Percentiles rank a stretch among this genome's conserved stretches.
Conservation (phyloP, 2,113 vertebrate genomes). For the Vulpes vulpes region DNA sequence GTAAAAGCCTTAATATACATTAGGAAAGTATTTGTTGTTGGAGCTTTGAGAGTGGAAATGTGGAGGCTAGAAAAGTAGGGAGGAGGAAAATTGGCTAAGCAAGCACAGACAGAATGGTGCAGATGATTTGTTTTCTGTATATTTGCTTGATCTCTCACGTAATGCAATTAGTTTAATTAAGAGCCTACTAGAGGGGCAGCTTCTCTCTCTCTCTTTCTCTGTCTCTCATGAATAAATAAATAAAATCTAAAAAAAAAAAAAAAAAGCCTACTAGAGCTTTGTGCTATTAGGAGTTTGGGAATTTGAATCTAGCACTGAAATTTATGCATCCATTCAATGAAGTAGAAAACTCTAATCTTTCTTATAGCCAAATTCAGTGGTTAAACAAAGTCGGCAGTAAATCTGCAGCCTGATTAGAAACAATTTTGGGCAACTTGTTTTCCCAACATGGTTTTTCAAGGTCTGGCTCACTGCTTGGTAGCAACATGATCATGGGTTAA, state of each 20-base stretch:
- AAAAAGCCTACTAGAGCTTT: neutral
- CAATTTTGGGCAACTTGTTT: conserved; percentile 53
- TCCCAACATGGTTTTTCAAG: conserved; percentile 3
- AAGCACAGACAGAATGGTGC: neutral
- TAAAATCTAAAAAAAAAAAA: no score
- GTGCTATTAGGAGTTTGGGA: neutral
- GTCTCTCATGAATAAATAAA: no score
- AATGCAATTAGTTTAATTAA: neutral
- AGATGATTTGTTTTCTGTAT: neutral
- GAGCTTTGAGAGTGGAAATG: neutral
- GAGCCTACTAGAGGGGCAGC: neutral
- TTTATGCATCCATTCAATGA: neutral
- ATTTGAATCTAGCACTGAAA: neutral
- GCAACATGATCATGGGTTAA: conserved; percentile 33
- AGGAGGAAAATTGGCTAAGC: neutral
- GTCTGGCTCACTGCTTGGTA: neutral
- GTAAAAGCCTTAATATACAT: neutral
- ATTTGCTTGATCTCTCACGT: neutral
- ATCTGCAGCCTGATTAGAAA: neutral
- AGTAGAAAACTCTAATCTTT: neutral
- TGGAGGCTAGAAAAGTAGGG: neutral
- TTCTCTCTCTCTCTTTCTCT: no score
- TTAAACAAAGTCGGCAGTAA: conserved; percentile 51
- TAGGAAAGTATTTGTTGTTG: neutral
- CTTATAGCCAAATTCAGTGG: conserved; percentile 6